Evolutionary conservation across 2,797 vertebrate species (phyloP), one percentile per base, ranked within the genome.

Genomic region (Eulemur rubriventer): DNA sequence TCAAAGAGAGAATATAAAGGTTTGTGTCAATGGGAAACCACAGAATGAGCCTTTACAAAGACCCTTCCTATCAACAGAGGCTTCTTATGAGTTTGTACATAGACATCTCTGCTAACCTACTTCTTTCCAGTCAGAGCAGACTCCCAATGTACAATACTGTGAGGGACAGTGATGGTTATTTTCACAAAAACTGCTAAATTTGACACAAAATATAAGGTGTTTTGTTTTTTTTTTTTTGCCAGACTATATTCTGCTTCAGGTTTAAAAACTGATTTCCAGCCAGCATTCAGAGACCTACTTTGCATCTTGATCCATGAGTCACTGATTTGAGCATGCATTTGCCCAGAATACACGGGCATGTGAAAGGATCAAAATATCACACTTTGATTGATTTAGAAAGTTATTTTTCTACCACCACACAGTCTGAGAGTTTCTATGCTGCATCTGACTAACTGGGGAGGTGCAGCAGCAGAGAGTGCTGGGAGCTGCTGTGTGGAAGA

Each of bases 251-350:
- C 97, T 96, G 97, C 97, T 98, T 97, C 96, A 98, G 96, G 97
- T 98, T 99, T 97, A 98, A 98, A 98, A 98, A 98, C 98, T 94
- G 83, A 98, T 97, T 98, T 98, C 98, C 97, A 98, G 81, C 69
- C 81, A 85, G 96, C 14, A 95, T 97, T 98, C 96, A 98, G 97
- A 98, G 97, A 98, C 96, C 97, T 97, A 97, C 97, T 98, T 98
- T 98, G 98, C 98, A 99, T 98, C 98, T 98, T 98, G 98, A 98
- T 97, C 98, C 99, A 99, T 99, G 99, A 99, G 98, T 99, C 99
- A 99, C 98, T 94, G 4, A 22, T 98, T 98, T 98, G 98, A 99
- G 98, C 98, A 98, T 98, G 98, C 26, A 98, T 97, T 98, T 98
- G 97, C 84, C 95, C 98, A 98, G 98, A 99, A 99, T 99, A 99